Conservation (phyloP, 2,797 vertebrate genomes). For the Falco naumanni region DNA sequence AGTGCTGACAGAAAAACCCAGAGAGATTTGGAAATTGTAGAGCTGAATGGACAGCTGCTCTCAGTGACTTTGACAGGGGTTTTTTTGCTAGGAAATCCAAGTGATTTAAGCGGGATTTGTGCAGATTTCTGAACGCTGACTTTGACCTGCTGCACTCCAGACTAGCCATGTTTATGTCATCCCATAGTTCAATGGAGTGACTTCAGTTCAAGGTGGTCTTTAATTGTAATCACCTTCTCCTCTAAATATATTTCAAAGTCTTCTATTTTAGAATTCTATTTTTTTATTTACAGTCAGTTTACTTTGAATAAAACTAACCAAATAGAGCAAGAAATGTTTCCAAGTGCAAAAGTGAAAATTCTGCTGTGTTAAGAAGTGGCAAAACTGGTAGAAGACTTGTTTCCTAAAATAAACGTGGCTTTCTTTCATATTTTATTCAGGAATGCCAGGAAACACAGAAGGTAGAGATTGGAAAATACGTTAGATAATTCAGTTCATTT, state of each 20-base stretch:
- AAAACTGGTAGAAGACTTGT: neutral
- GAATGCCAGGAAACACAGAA: constrained; percentile 42
- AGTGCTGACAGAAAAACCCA: constrained; percentile 25
- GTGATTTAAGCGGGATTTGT: constrained; percentile 13
- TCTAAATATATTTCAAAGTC: neutral
- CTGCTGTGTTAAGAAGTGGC: neutral
- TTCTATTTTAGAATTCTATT: neutral
- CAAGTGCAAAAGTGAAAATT: neutral
- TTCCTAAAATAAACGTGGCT: neutral
- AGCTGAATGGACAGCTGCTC: constrained; percentile 10
- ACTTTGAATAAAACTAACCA: neutral
- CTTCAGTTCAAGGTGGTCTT: neutral
- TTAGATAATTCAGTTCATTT: constrained; percentile 58
- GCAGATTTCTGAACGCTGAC: neutral
- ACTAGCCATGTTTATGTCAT: neutral
- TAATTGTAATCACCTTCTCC: neutral
- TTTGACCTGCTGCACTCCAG: neutral
- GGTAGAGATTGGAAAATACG: constrained; percentile 54
- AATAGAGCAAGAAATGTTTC: neutral
- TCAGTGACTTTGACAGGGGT: neutral
- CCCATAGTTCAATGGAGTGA: neutral
- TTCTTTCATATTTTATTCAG: constrained; percentile 38
- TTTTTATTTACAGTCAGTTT: neutral
- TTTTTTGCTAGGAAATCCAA: neutral
- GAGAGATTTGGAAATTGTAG: neutral